phyloP scores from a whole-genome alignment of 2,888 invertebrate genomes.

The Cataglyphis rosenhaueri region DNA sequence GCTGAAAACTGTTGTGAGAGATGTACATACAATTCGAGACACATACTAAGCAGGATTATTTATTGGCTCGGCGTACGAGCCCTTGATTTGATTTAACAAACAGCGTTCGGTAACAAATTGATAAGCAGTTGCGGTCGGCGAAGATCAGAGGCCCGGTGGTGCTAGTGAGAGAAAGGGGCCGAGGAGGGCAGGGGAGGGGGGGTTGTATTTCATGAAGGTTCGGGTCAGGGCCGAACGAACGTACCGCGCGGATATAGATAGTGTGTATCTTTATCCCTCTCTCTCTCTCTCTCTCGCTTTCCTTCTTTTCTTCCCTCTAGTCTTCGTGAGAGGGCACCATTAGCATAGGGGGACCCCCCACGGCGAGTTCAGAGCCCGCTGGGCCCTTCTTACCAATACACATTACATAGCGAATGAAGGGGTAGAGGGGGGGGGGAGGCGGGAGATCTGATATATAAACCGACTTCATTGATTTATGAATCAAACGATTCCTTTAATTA shows the following conservation, averaged over 20 bases:
- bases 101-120: conserved; percentile 85
- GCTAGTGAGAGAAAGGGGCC: conserved; percentile 73
- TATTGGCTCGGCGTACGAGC: conserved; percentile 77
- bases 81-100: conserved; percentile 83
- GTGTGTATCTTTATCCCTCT: conserved; percentile 54
- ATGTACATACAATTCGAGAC: conserved; percentile 68
- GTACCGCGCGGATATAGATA: conserved; percentile 38
- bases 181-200: conserved; percentile 17
- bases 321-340: conserved; percentile 84
- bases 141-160: conserved; percentile 79
- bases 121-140: conserved; percentile 84
- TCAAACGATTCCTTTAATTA: conserved; percentile 85
- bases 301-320: conserved; percentile 45
- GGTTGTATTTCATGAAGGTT: conserved; percentile 47
- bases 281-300: conserved; percentile 7
- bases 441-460: conserved; percentile 84
- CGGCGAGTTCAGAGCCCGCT: conserved; percentile 79
- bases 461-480: conserved; percentile 84
- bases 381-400: conserved; percentile 77
- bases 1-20: conserved; percentile 25
- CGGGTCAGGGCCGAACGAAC: conserved; percentile 82
- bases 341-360: conserved; percentile 85
- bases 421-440: background rate
- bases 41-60: conserved; percentile 84
- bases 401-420: conserved; percentile 77